These are phyloP conservation scores for Apantesis nais DNA, from an alignment of 2,888 invertebrate genomes.

Conservation along the genomic window DNA sequence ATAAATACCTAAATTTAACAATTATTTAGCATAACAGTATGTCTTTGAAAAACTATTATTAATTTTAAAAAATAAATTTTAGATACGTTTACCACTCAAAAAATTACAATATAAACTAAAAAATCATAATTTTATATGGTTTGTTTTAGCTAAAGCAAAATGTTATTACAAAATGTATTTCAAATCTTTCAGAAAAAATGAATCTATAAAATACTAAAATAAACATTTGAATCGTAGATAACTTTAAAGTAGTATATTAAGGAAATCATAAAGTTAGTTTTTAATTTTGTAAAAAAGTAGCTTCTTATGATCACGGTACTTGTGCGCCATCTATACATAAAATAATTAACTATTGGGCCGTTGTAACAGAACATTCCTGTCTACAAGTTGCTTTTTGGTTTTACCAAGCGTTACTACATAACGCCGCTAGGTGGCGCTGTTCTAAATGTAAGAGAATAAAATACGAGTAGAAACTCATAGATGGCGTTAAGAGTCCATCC, in stretches of 20 bases:
- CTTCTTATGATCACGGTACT: background rate
- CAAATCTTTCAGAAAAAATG: background rate
- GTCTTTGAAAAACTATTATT: too few relatives aligned
- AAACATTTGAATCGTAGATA: background rate
- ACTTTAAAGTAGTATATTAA: background rate
- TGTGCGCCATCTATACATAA: background rate
- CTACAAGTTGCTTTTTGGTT: background rate
- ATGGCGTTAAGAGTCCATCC: constrained; percentile 30
- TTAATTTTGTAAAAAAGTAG: background rate
- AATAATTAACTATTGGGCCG: background rate
- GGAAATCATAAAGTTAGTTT: background rate
- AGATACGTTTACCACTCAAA: too few relatives aligned
- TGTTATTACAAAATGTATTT: background rate
- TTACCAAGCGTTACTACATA: background rate
- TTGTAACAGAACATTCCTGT: background rate
- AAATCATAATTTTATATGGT: too few relatives aligned
- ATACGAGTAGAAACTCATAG: constrained; percentile 17
- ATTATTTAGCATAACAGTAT: background rate
- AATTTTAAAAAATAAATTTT: too few relatives aligned
- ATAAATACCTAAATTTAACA: too few relatives aligned
- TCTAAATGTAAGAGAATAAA: background rate
- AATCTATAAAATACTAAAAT: too few relatives aligned
- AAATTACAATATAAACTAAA: too few relatives aligned
- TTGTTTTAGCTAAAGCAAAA: background rate
- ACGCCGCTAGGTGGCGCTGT: background rate